Conservation (phyloP, 1,140 invertebrate species). For the Magallana angulata region DNA sequence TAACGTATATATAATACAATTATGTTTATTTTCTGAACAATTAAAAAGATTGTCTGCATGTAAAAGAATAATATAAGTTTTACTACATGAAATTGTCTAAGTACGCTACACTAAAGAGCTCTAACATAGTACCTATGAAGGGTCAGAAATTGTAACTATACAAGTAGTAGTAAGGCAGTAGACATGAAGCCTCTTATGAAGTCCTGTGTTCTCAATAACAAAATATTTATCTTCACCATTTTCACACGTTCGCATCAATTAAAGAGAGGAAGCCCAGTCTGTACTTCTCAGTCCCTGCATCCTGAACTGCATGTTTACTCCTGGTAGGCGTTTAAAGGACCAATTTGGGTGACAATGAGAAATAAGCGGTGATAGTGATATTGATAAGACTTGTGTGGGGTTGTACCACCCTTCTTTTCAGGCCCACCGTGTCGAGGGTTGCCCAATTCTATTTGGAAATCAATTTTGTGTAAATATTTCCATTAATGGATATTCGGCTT, state of each 20-base stretch:
- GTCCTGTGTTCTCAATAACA: slow-evolving; percentile 3
- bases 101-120: not conserved
- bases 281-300: slow-evolving; percentile 24
- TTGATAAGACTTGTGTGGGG: slow-evolving; percentile 31
- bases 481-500: not conserved
- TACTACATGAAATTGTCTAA: not conserved
- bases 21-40: too few species aligned
- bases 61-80: too few species aligned
- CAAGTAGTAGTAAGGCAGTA: not conserved
- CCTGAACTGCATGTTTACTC: slow-evolving; percentile 31
- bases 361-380: slow-evolving; percentile 38
- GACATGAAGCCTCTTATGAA: not conserved
- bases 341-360: not conserved
- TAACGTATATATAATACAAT: too few species aligned
- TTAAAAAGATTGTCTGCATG: too few species aligned
- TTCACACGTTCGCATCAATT: slow-evolving; percentile 32
- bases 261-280: not conserved
- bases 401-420: slow-evolving; percentile 41
- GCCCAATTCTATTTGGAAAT: slow-evolving; percentile 36
- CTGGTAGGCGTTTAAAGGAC: slow-evolving; percentile 21
- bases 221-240: slow-evolving; percentile 35
- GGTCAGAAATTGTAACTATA: not conserved
- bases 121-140: not conserved
- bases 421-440: slow-evolving; percentile 16
- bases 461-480: slow-evolving; percentile 43